Evolutionary conservation across 2,797 vertebrate species (phyloP).

Genomic region (Enteromius trimaculatus): DNA sequence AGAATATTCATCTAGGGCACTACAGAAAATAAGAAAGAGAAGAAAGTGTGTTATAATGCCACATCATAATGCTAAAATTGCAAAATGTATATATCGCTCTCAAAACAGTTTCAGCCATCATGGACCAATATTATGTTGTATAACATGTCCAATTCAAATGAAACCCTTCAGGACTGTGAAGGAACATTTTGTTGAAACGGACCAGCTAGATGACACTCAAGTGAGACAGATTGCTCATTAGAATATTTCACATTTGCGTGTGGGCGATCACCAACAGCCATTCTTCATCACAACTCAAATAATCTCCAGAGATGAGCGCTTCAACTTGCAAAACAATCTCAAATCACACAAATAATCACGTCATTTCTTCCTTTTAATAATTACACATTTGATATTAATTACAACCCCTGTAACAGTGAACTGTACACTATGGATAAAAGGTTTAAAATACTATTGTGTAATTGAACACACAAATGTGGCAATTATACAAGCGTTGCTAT

Average conservation of each 20-base stretch:
- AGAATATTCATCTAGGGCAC: slow-evolving; percentile 9
- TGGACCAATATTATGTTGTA: slow-evolving; percentile 18
- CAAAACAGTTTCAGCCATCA: slow-evolving; percentile 20
- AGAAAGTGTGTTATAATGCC: slow-evolving; percentile 16
- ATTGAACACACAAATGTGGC: slow-evolving; percentile 59
- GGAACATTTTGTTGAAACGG: slow-evolving; percentile 56
- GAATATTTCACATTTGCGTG: slow-evolving; percentile 82
- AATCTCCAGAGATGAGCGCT: slow-evolving; percentile 73
- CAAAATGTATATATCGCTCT: neutral
- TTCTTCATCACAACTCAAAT: slow-evolving; percentile 65
- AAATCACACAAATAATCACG: slow-evolving; percentile 57
- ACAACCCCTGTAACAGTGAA: slow-evolving; percentile 27
- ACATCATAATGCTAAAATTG: neutral
- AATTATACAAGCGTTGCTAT: slow-evolving; percentile 55
- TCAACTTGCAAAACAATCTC: slow-evolving; percentile 64
- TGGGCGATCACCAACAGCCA: slow-evolving; percentile 78
- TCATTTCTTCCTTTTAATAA: slow-evolving; percentile 46
- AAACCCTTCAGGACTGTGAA: slow-evolving; percentile 45
- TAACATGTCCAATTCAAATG: slow-evolving; percentile 45
- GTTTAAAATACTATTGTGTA: slow-evolving; percentile 57
- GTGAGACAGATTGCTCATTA: slow-evolving; percentile 82
- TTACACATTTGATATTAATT: slow-evolving; percentile 33
- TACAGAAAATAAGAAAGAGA: slow-evolving; percentile 29
- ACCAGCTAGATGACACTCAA: slow-evolving; percentile 68
- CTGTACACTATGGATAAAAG: slow-evolving; percentile 36